Evolutionary conservation across 1,140 invertebrate genomes (phyloP).

Genomic region (Thalassaphorura encarpata): DNA sequence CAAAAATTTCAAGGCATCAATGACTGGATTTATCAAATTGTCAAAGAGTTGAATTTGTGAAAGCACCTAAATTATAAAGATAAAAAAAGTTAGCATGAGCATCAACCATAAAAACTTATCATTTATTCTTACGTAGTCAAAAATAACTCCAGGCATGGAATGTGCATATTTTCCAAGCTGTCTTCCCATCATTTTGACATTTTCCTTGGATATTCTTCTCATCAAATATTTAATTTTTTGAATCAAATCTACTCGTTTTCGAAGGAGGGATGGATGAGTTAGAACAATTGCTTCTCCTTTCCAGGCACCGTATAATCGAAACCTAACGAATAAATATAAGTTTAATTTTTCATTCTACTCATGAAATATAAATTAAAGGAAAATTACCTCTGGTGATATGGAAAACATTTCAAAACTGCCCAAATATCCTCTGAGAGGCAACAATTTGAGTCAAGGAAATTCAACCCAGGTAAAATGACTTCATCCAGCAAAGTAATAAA

Average conservation of each 20-base stretch:
- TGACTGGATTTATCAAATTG: constrained; percentile 90
- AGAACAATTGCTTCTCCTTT: constrained; percentile 72
- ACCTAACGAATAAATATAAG: constrained; percentile 45
- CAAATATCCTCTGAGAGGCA: constrained; percentile 94
- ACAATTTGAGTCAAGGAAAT: constrained; percentile 86
- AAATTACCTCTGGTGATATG: constrained; percentile 71
- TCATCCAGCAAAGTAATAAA: constrained; percentile 77
- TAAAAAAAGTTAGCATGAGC: background rate
- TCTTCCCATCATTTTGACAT: constrained; percentile 90
- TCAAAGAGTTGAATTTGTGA: constrained; percentile 95
- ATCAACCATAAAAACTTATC: background rate
- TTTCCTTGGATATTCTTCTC: constrained; percentile 97
- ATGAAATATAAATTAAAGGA: background rate
- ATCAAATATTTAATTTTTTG: constrained; percentile 93
- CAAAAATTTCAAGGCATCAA: constrained; percentile 95
- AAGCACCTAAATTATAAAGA: constrained; percentile 47
- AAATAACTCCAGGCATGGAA: constrained; percentile 85
- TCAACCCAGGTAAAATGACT: constrained; percentile 76
- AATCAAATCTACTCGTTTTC: constrained; percentile 69
- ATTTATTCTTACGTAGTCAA: constrained; percentile 72
- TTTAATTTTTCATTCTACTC: background rate
- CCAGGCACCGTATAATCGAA: constrained; percentile 86
- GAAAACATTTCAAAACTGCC: constrained; percentile 78
- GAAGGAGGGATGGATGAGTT: constrained; percentile 68
- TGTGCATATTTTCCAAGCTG: constrained; percentile 95